Base-by-base conservation (phyloP, 2,113 vertebrate species). In the Loxodonta africana region DNA sequence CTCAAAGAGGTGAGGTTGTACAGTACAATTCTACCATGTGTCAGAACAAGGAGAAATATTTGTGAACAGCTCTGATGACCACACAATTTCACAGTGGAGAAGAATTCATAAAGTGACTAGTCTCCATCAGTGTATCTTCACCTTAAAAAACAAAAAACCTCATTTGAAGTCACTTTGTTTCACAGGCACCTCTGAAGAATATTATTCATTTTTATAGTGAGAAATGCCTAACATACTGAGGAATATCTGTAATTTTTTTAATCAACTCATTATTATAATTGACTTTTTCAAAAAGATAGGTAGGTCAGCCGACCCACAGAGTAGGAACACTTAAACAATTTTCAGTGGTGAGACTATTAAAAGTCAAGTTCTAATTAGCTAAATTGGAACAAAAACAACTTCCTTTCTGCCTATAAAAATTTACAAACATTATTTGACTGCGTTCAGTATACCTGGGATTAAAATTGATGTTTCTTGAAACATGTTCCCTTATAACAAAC, bases 361-460 rank as follows among this genome's bases (percentile, higher is more conserved):
- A 96, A 88, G 62, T 82, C 37, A 69, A 65, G 25, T 73, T 90
- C 65, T 96, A 81, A 93, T 89, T 96, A 85, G 9, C 83, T 97
- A 95, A 77, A 62, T 37, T 85, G 65, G 26, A 60, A 91, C 1
- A 6, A 96, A 71, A 95, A 78, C 46, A 89, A 74, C 28, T 83
- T 95, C 28, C 46, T 37, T 77, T 91, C 14, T 44, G 25, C 23
- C 37, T 90, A 67, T 81, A 81, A 37, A 37, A n/a, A 8, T 77
- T 95, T 95, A 86, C 67, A 97, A 93, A 93, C 48, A 73, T 25
- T 44, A 91, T 97, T 87, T 92, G 41, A 76, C 57, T 94, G 37
- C 21, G 0, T 93, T 92, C 33, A 93, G 53, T 92, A 94, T 90
- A n/a, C 5, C 9, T 94, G 37, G 28, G n/a, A 44, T 86, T 92